Percentiles rank a stretch among this genome's conserved stretches.
phyloP scores from a whole-genome alignment of 1,140 invertebrate genomes.

The Prorops nasuta region DNA sequence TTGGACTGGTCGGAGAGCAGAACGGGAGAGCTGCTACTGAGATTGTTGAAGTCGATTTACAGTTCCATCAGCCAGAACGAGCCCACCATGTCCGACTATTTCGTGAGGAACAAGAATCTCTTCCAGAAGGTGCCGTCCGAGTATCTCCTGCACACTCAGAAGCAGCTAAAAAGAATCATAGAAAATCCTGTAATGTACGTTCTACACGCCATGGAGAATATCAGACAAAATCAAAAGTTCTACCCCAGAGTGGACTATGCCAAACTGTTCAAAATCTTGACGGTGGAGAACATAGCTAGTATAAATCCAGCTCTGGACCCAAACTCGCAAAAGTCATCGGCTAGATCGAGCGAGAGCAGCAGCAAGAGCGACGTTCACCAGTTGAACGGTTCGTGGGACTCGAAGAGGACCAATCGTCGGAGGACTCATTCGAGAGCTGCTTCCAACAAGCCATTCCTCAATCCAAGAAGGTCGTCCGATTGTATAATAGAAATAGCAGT shows the following conservation, averaged over 20 bases:
- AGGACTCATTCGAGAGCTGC: slow-evolving; percentile 14
- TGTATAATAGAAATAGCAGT: slow-evolving; percentile 48
- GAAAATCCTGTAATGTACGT: slow-evolving; percentile 71
- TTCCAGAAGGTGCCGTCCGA: slow-evolving; percentile 68
- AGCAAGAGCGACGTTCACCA: not conserved
- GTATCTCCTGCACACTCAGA: slow-evolving; percentile 64
- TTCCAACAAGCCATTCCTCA: slow-evolving; percentile 34
- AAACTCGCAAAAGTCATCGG: not conserved
- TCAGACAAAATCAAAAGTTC: slow-evolving; percentile 63
- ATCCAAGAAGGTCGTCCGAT: slow-evolving; percentile 30
- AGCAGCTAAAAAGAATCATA: slow-evolving; percentile 65
- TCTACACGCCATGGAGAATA: slow-evolving; percentile 64
- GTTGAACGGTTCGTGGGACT: slow-evolving; percentile 52
- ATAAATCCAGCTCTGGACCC: slow-evolving; percentile 40
- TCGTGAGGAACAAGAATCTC: slow-evolving; percentile 70
- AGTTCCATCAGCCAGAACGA: slow-evolving; percentile 57
- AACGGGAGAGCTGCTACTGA: slow-evolving; percentile 65
- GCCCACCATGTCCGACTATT: slow-evolving; percentile 68
- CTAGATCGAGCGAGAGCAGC: slow-evolving; percentile 2
- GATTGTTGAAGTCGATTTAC: slow-evolving; percentile 60
- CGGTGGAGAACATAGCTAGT: slow-evolving; percentile 36
- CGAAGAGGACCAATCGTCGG: slow-evolving; percentile 45
- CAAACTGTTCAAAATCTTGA: slow-evolving; percentile 64
- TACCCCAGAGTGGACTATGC: slow-evolving; percentile 67
- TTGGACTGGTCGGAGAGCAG: slow-evolving; percentile 70